These are phyloP conservation scores for Meteorus colon DNA, from an alignment of 2,888 invertebrate species.

Conservation along the genomic window DNA sequence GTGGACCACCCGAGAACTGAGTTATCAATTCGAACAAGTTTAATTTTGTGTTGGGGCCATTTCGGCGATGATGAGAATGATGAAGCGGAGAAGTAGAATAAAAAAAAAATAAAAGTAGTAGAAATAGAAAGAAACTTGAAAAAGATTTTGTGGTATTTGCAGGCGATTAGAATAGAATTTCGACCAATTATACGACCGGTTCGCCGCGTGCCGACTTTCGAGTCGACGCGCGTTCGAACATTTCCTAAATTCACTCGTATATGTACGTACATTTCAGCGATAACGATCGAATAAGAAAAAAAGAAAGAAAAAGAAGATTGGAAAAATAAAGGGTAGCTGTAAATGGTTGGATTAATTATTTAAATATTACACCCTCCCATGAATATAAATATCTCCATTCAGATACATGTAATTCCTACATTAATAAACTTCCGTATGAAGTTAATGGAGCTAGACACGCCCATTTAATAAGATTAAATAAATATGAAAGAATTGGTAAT, in stretches of 20 bases:
- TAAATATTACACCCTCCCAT: conserved; percentile 31
- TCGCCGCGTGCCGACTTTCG: conserved; percentile 39
- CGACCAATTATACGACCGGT: conserved; percentile 51
- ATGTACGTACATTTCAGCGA: conserved; percentile 8
- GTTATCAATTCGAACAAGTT: conserved; percentile 56
- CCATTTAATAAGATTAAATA: background rate
- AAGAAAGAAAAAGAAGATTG: background rate
- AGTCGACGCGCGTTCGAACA: conserved; percentile 12
- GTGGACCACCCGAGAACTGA: conserved; percentile 55
- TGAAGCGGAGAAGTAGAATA: background rate
- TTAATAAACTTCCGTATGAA: background rate
- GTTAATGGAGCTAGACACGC: background rate
- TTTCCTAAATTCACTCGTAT: conserved; percentile 25
- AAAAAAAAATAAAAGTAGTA: background rate
- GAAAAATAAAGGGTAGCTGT: conserved; percentile 25
- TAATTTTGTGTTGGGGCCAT: conserved; percentile 49
- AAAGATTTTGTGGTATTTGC: conserved; percentile 36
- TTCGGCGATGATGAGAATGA: background rate
- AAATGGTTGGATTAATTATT: conserved; percentile 9
- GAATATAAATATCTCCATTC: conserved; percentile 1
- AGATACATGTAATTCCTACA: background rate
- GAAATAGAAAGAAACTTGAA: background rate
- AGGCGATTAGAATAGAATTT: conserved; percentile 51
- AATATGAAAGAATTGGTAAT: background rate
- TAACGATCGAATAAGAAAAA: conserved; percentile 14